Conservation (phyloP, 2,888 invertebrate species). For the Ochropleura leucogaster region DNA sequence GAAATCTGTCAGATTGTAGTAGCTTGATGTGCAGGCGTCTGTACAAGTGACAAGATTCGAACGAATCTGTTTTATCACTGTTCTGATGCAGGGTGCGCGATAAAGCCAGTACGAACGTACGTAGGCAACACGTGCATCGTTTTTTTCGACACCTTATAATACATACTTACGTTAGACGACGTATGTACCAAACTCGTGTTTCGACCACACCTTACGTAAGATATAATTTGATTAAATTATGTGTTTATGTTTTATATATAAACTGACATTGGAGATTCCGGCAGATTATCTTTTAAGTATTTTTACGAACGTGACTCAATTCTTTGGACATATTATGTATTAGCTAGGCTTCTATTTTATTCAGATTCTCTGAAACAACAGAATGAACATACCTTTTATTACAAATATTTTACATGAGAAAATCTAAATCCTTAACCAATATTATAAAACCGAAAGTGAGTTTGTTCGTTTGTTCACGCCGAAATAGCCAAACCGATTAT, state of each 20-base stretch:
- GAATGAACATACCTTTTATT: no score
- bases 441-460: no score
- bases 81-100: conserved; percentile 4
- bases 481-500: no score
- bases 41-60: conserved; percentile 13
- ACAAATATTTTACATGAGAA: neutral
- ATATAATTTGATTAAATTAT: conserved; percentile 29
- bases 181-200: conserved; percentile 17
- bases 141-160: conserved; percentile 14
- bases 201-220: conserved; percentile 18
- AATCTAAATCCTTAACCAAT: neutral
- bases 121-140: conserved; percentile 19
- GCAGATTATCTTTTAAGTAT: neutral
- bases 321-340: neutral
- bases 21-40: no score
- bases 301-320: neutral
- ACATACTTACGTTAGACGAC: neutral
- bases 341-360: neutral
- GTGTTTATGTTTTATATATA: conserved; percentile 14
- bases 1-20: no score
- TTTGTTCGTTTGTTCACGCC: no score
- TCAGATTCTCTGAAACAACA: neutral
- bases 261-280: neutral
- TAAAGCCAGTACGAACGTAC: conserved; percentile 11
- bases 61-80: conserved; percentile 12